phyloP scores from a whole-genome alignment of 2,113 vertebrate species.

The Acanthochromis polyacanthus region DNA sequence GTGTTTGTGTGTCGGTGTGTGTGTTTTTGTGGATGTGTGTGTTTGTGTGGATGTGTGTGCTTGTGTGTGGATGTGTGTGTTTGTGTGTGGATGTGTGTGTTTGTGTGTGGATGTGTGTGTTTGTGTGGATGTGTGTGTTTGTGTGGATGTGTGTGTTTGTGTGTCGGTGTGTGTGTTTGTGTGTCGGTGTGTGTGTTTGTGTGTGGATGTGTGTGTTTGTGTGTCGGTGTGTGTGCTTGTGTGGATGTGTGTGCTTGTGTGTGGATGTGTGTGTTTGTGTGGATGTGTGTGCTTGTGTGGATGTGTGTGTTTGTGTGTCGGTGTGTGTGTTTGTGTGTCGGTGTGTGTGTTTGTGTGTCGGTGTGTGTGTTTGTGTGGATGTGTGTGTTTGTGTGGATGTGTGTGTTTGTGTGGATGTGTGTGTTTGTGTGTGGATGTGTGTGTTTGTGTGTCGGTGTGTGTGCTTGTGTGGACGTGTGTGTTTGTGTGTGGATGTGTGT shows the following conservation, averaged over 20 bases:
- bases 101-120: not conserved
- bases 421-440: no score
- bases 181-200: not conserved
- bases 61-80: no score
- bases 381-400: conserved; percentile 25
- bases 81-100: not conserved
- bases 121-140: conserved; percentile 40
- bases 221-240: no score
- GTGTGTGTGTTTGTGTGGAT: conserved; percentile 29
- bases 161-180: conserved; percentile 38
- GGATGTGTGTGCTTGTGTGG: no score
- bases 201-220: no score
- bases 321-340: conserved; percentile 29
- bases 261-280: no score
- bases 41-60: no score
- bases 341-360: conserved; percentile 27
- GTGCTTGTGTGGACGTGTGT: no score
- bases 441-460: no score
- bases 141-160: conserved; percentile 10
- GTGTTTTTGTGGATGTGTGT: no score
- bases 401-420: not conserved
- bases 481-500: not conserved
- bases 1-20: no score
- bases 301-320: not conserved
- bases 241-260: no score